Conservation (phyloP, 2,113 vertebrate genomes). For the Ramphastos sulfuratus region DNA sequence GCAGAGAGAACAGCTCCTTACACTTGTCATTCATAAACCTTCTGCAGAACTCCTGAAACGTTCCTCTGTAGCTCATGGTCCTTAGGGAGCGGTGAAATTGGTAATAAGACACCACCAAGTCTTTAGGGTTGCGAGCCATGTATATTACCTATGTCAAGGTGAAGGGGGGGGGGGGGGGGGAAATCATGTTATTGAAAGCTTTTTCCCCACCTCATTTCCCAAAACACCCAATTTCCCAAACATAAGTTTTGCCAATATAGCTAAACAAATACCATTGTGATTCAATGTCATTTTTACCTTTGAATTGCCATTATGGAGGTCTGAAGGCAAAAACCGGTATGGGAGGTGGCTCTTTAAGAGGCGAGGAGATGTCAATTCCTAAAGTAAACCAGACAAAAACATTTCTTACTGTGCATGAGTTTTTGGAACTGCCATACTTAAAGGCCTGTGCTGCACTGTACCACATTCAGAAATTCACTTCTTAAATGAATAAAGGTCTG, state of each 20-base stretch:
- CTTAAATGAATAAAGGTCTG: neutral
- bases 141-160: conserved; percentile 87
- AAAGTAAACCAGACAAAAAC: neutral
- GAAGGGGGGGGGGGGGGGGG: neutral
- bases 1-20: conserved; percentile 74
- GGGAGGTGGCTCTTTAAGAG: conserved; percentile 98
- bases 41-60: conserved; percentile 97
- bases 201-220: neutral
- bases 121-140: conserved; percentile 99
- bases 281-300: conserved; percentile 79
- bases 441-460: neutral
- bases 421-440: neutral
- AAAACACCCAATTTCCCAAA: neutral
- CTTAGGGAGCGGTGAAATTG: conserved; percentile 97
- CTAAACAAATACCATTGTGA: neutral
- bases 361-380: conserved; percentile 96
- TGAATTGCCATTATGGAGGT: conserved; percentile 93
- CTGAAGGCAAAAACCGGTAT: conserved; percentile 91
- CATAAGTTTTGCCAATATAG: neutral
- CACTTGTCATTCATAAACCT: conserved; percentile 97
- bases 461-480: neutral
- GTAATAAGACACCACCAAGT: conserved; percentile 97
- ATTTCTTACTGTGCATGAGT: neutral
- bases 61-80: conserved; percentile 99
- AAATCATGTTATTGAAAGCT: neutral